phyloP scores from a whole-genome alignment of 2,113 vertebrate genomes.

The Salvator merianae region DNA sequence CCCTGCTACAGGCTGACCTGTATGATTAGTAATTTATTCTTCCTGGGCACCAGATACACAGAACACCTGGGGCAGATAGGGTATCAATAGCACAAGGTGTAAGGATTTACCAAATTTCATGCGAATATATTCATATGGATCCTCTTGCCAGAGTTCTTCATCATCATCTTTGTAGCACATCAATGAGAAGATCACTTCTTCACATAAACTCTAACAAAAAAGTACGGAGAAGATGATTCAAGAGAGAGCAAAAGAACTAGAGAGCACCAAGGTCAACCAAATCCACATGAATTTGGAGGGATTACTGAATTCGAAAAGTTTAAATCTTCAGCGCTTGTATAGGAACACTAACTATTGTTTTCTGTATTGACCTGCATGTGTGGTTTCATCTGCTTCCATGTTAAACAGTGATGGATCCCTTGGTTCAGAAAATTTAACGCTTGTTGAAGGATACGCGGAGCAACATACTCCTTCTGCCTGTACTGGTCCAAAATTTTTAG shows the following conservation, averaged over 20 bases:
- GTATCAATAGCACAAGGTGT: background rate
- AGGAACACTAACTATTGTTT: background rate
- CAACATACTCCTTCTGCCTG: slow-evolving; percentile 89
- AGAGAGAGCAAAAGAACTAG: background rate
- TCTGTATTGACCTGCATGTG: slow-evolving; percentile 89
- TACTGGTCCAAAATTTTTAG: slow-evolving; percentile 93
- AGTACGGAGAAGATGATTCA: slow-evolving; percentile 2
- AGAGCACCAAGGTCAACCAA: too few relatives aligned
- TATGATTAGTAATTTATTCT: background rate
- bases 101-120: slow-evolving; percentile 94
- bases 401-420: slow-evolving; percentile 88
- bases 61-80: background rate
- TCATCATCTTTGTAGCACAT: slow-evolving; percentile 99
- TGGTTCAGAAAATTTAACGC: slow-evolving; percentile 91
- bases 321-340: background rate
- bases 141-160: slow-evolving; percentile 96
- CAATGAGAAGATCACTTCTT: slow-evolving; percentile 94
- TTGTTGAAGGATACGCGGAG: slow-evolving; percentile 92
- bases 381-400: slow-evolving; percentile 96
- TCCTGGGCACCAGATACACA: accelerated
- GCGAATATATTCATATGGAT: slow-evolving; percentile 94
- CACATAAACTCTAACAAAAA: slow-evolving; percentile 80
- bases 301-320: background rate
- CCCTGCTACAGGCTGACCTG: background rate
- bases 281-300: too few relatives aligned